These are phyloP conservation scores for Lapara coniferarum DNA, from an alignment of 2,888 invertebrate species.

Conservation along the genomic window DNA sequence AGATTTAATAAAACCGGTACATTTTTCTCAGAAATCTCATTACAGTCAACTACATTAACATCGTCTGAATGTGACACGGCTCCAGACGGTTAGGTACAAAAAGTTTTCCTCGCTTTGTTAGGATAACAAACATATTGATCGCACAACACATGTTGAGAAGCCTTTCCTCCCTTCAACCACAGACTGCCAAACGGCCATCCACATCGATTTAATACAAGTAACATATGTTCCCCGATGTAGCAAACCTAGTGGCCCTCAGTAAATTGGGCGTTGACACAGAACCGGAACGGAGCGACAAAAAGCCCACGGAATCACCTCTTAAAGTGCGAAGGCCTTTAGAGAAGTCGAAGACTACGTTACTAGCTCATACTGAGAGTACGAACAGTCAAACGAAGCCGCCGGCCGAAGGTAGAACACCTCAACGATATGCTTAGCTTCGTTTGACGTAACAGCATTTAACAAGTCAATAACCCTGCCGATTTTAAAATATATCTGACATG, in stretches of 20 bases:
- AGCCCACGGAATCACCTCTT: constrained; percentile 74
- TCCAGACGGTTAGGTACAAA: background rate
- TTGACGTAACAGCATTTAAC: constrained; percentile 69
- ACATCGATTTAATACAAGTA: constrained; percentile 23
- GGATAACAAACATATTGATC: constrained; percentile 13
- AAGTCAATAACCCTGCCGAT: constrained; percentile 23
- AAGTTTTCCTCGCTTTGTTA: background rate
- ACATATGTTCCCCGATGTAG: constrained; percentile 63
- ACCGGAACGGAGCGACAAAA: constrained; percentile 72
- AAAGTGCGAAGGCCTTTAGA: constrained; percentile 75
- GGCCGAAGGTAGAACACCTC: constrained; percentile 73
- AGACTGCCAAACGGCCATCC: constrained; percentile 36
- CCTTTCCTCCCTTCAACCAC: constrained; percentile 20
- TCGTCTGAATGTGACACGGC: background rate
- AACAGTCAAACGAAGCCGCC: constrained; percentile 74
- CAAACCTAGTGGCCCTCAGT: constrained; percentile 82
- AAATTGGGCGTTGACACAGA: constrained; percentile 80
- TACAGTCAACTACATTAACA: background rate
- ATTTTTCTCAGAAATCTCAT: constrained; percentile 3
- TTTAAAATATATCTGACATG: constrained; percentile 10
- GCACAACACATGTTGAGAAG: background rate
- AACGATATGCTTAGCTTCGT: constrained; percentile 75
- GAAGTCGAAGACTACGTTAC: constrained; percentile 81
- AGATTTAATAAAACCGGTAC: background rate
- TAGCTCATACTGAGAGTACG: constrained; percentile 75